Base-by-base conservation (phyloP, 2,113 vertebrate genomes). In the Paramisgurnus dabryanus region DNA sequence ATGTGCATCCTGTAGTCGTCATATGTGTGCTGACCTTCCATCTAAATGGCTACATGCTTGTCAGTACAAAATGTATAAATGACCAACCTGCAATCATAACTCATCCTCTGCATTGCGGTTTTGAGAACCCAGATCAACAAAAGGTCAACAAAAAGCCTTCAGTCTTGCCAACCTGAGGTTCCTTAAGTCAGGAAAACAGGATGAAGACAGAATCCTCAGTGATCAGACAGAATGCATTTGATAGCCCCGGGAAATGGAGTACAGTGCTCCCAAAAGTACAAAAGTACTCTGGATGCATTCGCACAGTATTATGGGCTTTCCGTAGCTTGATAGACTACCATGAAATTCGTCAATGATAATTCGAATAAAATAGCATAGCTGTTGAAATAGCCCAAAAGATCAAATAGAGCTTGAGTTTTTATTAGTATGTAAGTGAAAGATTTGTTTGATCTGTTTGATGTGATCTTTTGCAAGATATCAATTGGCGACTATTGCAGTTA, bases 51-150 rank as follows among this genome's bases (percentile, higher is more conserved):
- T 45, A 57, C 22, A 65, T 45, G 39, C 49, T 66, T 58, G 53
- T 15, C 55, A 27, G 65, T 76, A 63, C 40, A 12, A 61, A 57
- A 68, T 57, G 55, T 55, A 55, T 9, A 67, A 77, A 84, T 58
- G 39, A 65, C 60, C 5, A 27, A 75, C 13, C 22, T 63, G 45
- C 18, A n/a, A 53, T 63, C 13, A 39, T 11, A 39, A 77, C 27
- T 77, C 47, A 65, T 76, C 47, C 17, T 76, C 63, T 50, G 5
- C 17, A 66, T 18, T 66, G 74, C 53, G 41, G 47, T 65, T 53
- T 40, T 27, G 27, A 66, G 74, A 39, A 55, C 49, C 18, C 47
- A 55, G 17, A 61, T 66, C 47, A 55, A 27, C 55, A 34, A 13
- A 34, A 67, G 63, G 63, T 39, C 63, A 55, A 9, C 15, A 7